Evolutionary conservation across 2,113 vertebrate genomes (phyloP).

Genomic region (Nesogale talazaci): DNA sequence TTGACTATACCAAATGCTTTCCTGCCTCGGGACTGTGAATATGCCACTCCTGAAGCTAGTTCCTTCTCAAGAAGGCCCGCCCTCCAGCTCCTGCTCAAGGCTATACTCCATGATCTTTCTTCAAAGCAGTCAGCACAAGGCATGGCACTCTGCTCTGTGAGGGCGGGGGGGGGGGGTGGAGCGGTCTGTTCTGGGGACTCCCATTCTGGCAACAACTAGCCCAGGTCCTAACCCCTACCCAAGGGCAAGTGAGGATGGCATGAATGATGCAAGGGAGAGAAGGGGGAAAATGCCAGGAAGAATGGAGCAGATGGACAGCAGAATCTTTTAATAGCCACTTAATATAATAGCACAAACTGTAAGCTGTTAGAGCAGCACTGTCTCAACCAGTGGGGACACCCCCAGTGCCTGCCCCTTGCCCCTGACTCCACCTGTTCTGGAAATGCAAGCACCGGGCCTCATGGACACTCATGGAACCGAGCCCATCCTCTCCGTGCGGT

Average conservation of each 20-base stretch:
- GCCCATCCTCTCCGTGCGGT: not conserved
- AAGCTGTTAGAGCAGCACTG: not conserved
- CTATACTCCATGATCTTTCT: not conserved
- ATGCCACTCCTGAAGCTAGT: not conserved
- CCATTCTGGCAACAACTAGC: not conserved
- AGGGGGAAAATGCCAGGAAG: not conserved
- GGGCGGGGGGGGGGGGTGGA: accelerated
- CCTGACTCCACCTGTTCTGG: not conserved
- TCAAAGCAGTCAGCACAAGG: not conserved
- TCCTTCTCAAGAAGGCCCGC: not conserved
- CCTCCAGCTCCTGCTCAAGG: not conserved
- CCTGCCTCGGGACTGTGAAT: not conserved
- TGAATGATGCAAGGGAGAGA: not conserved
- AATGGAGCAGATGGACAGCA: not conserved
- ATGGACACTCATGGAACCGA: conserved; percentile 6
- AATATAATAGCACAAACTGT: not conserved
- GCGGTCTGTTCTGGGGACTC: not conserved
- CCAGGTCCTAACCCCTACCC: not conserved
- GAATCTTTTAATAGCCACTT: not conserved
- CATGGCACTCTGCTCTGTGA: accelerated
- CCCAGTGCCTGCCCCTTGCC: not conserved
- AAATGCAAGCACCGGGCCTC: conserved; percentile 17
- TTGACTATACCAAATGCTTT: not conserved
- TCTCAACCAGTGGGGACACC: not conserved
- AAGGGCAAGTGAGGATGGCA: not conserved